phyloP scores from a whole-genome alignment of 1,140 invertebrate species.

The Brachionus paranguensis region DNA sequence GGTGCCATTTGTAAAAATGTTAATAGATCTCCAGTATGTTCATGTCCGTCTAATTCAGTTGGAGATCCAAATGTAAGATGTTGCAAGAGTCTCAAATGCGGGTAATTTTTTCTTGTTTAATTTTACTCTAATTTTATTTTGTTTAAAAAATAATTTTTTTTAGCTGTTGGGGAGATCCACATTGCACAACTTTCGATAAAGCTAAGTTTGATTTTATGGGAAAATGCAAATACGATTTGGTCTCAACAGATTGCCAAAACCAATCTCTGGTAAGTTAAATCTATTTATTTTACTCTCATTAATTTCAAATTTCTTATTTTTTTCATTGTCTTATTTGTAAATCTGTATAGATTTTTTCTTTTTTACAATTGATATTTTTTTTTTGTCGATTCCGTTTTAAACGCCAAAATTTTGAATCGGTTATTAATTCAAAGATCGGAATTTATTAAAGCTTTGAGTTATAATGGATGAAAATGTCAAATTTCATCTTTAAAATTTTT shows the following conservation, averaged over 20 bases:
- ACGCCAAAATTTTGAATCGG: no score
- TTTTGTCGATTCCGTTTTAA: not conserved
- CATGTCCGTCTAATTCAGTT: not conserved
- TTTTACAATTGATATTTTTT: not conserved
- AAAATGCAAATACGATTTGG: slow-evolving; percentile 32
- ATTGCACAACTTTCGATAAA: slow-evolving; percentile 23
- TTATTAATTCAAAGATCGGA: no score
- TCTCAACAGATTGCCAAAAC: slow-evolving; percentile 18
- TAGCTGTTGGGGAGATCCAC: slow-evolving; percentile 29
- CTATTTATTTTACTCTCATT: not conserved
- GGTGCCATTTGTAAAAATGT: slow-evolving; percentile 3
- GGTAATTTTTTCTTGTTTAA: not conserved
- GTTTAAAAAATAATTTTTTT: not conserved
- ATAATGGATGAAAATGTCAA: no score
- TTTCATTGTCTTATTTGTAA: not conserved
- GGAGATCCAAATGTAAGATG: slow-evolving; percentile 18
- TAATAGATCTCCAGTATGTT: not conserved
- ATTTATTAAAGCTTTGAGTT: no score
- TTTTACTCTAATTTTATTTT: not conserved
- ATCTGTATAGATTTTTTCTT: not conserved
- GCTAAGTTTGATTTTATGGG: slow-evolving; percentile 11
- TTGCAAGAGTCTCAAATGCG: slow-evolving; percentile 13
- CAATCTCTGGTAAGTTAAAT: not conserved
- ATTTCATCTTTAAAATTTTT: no score
- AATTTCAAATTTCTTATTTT: not conserved